Conservation (phyloP, 2,113 vertebrate genomes). For the Clupea harengus region DNA sequence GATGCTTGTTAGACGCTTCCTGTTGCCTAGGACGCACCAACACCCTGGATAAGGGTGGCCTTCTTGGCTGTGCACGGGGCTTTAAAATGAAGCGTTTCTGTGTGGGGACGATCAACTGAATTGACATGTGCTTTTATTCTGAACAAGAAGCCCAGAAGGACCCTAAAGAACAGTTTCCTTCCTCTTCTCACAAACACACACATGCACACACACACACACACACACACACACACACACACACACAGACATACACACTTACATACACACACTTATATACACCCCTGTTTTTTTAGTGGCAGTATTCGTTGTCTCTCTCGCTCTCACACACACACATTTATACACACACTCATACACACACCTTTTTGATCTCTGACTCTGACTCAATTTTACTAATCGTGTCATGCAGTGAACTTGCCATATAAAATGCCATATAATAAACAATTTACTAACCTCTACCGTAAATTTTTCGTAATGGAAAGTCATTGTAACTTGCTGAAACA, state of each 20-base stretch:
- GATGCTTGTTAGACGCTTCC: not conserved
- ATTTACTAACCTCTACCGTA: no score
- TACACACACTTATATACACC: not conserved
- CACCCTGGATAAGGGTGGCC: not conserved
- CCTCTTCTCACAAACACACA: not conserved
- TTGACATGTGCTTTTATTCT: not conserved
- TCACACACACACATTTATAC: not conserved
- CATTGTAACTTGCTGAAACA: no score
- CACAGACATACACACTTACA: not conserved
- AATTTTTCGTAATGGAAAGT: no score
- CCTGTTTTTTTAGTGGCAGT: no score
- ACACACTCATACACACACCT: not conserved
- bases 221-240: not conserved
- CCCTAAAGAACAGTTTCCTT: not conserved
- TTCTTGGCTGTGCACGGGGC: not conserved
- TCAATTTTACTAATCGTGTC: not conserved
- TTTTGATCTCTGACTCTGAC: not conserved
- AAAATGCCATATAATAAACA: no score
- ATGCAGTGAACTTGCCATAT: no score
- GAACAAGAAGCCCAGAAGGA: not conserved
- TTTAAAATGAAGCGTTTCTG: not conserved
- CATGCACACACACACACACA: not conserved
- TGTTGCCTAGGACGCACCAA: not conserved
- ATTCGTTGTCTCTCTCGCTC: not conserved
- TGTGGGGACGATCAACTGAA: not conserved